Base-by-base conservation (phyloP, 2,113 vertebrate species). In the Turnix velox region DNA sequence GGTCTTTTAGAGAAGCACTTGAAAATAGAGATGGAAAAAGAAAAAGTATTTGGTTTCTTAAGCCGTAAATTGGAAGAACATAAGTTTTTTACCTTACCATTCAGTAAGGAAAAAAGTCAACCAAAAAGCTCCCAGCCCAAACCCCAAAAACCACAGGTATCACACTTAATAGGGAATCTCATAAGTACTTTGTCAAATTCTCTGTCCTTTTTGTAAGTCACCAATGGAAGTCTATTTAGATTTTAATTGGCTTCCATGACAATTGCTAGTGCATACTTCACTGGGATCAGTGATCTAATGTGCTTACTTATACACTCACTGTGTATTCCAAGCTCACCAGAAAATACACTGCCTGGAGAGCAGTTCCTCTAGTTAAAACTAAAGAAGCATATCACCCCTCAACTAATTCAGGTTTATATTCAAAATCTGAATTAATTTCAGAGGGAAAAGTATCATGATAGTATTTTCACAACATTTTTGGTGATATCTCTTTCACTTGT, bases 51-150 rank as follows among this genome's bases (percentile, higher is more conserved):
- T 55, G 14, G 71, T 80, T 73, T 83, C 40, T 16, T 57, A 83
- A 75, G 42, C 10, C 4, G 51, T 1, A 39, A 24, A 45, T n/a
- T 43, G 17, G 7, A 68, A 3, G 28, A 84, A 52, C 30, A 3
- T 10, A 75, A 45, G n/a, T 3, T 37, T 75, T 68, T 68, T 46
- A 42, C 12, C 11, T 57, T 49, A 62, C 1, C 3, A 18, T 61
- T 57, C 12, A 25, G 31, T 40, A 77, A 24, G 4, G 10, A 27
- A 42, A 57, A 18, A 4, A 8, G 9, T 12, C 5, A 59, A 35
- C 6, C 7, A 24, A 48, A 11, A 12, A 45, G 9, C 8, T 2
- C 1, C 0, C 16, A 65, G 13, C 9, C 0, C 2, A 78, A 49
- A 14, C 1, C 5, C 22, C 15, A 17, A 39, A 55, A 10, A 4